phyloP scores from a whole-genome alignment of 2,888 invertebrate genomes.

The Diarsia dahlii region DNA sequence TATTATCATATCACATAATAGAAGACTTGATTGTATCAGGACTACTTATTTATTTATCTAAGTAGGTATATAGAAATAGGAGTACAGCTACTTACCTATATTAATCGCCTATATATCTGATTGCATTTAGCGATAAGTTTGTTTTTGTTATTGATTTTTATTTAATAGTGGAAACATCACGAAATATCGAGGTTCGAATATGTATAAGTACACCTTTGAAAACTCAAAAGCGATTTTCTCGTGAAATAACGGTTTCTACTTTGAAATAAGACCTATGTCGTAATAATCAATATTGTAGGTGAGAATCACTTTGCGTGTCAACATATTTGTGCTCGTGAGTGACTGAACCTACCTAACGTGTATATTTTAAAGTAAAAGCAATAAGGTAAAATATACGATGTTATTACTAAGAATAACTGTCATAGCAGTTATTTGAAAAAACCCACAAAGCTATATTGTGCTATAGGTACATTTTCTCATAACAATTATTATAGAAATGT shows the following conservation, averaged over 20 bases:
- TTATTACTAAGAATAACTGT: neutral
- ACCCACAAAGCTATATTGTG: neutral
- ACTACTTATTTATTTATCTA: neutral
- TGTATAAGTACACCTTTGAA: no score
- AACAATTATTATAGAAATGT: neutral
- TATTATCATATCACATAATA: slow-evolving; percentile 15
- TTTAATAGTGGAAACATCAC: no score
- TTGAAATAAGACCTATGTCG: no score
- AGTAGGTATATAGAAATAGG: neutral
- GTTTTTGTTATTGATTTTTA: slow-evolving; percentile 4
- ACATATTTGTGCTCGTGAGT: no score
- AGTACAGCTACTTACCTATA: neutral
- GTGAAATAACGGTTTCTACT: no score
- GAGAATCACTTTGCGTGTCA: no score
- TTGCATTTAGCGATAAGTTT: slow-evolving; percentile 11
- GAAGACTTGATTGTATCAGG: slow-evolving; percentile 8
- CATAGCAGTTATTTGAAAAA: neutral
- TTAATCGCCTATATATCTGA: slow-evolving; percentile 5
- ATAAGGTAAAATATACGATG: neutral
- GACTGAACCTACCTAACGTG: neutral
- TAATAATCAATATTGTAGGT: no score
- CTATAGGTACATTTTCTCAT: neutral
- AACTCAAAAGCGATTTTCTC: no score
- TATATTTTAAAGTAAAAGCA: neutral
- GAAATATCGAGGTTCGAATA: no score